These are phyloP conservation scores for Artemia sinica DNA, from an alignment of 2,888 invertebrate species.

Conservation along the genomic window DNA sequence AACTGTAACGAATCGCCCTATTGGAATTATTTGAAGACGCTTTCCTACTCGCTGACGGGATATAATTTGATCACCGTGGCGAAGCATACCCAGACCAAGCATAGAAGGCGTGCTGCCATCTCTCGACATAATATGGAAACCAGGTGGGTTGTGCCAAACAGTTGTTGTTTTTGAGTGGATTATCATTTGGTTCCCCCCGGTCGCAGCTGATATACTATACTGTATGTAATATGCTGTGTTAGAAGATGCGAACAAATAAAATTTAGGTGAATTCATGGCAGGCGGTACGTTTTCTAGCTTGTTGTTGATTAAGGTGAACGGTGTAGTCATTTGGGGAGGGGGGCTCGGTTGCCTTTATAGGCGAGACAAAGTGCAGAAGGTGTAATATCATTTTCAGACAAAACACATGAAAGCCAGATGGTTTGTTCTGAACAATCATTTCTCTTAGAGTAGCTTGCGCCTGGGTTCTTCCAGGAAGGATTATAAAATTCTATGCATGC, in stretches of 20 bases:
- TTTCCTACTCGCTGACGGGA: slow-evolving; percentile 10
- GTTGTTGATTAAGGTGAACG: too few species aligned
- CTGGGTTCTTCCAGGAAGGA: too few species aligned
- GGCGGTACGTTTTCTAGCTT: too few species aligned
- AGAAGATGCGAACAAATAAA: background rate
- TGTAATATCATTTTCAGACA: too few species aligned
- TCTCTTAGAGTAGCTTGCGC: too few species aligned
- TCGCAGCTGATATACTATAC: background rate
- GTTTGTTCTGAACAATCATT: too few species aligned
- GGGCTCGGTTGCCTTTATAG: too few species aligned
- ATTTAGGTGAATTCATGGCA: too few species aligned
- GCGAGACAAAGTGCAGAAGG: too few species aligned
- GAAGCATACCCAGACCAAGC: slow-evolving; percentile 1
- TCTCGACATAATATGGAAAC: slow-evolving; percentile 11
- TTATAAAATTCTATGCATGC: too few species aligned
- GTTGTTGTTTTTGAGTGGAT: background rate
- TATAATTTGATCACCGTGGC: slow-evolving; percentile 14
- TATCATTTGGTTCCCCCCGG: background rate
- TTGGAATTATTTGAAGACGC: slow-evolving; percentile 9
- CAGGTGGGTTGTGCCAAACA: slow-evolving; percentile 5
- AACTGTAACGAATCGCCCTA: background rate
- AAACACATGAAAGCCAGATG: too few species aligned
- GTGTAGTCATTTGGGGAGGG: too few species aligned
- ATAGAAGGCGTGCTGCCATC: slow-evolving; percentile 9
- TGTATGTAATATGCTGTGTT: background rate